Evolutionary conservation across 1,140 invertebrate genomes (phyloP).

Genomic region (Achatina immaculata): DNA sequence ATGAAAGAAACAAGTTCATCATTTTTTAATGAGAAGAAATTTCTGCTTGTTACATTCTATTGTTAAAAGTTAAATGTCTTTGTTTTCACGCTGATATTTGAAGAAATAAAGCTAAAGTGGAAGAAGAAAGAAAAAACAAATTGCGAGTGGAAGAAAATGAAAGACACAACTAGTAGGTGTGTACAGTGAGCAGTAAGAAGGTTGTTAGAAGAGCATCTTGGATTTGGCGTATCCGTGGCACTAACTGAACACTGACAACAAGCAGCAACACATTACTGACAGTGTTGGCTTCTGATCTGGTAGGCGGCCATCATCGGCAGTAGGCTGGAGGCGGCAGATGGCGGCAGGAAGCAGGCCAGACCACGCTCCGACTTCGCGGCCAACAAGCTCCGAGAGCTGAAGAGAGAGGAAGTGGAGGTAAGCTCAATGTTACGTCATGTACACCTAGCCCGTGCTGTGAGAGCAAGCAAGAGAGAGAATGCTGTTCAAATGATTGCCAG

Average conservation of each 20-base stretch:
- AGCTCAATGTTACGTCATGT: slow-evolving; percentile 21
- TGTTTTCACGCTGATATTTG: too few species aligned
- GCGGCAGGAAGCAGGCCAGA: background rate
- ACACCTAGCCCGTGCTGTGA: slow-evolving; percentile 7
- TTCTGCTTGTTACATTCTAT: too few species aligned
- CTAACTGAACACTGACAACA: background rate
- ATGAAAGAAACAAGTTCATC: too few species aligned
- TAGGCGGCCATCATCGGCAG: slow-evolving; percentile 39
- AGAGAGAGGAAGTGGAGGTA: slow-evolving; percentile 30
- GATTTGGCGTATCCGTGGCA: background rate
- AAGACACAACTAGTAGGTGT: too few species aligned
- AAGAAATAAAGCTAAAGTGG: too few species aligned
- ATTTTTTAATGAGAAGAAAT: too few species aligned
- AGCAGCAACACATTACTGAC: background rate
- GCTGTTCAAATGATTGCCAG: background rate
- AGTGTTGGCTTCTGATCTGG: slow-evolving; percentile 19
- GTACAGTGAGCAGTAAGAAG: background rate
- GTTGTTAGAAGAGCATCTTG: slow-evolving; percentile 5
- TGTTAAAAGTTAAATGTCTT: too few species aligned
- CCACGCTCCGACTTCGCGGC: slow-evolving; percentile 19
- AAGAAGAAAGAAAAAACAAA: too few species aligned
- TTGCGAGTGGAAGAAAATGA: too few species aligned
- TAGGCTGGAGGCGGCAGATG: slow-evolving; percentile 22
- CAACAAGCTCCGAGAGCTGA: slow-evolving; percentile 29
- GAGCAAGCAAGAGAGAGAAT: background rate